These are phyloP conservation scores for Dasypogon diadema DNA, from an alignment of 2,888 invertebrate genomes.

Conservation along the genomic window DNA sequence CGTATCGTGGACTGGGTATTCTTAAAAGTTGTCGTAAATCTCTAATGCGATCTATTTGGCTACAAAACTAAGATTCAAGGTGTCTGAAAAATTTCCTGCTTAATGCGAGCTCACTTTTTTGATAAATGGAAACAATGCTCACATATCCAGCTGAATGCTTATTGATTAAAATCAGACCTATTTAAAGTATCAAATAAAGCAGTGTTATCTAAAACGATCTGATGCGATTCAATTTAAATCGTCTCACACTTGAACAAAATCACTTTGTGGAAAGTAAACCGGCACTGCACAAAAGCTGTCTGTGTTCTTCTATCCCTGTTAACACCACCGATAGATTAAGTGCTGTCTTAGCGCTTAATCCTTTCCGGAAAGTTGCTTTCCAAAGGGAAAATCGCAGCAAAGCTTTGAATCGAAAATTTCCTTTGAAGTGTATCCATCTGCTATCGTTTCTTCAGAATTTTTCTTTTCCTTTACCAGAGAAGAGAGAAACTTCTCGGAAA, in stretches of 20 bases:
- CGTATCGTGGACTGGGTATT: no score
- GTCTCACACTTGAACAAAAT: slow-evolving; percentile 43
- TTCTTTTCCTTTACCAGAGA: not conserved
- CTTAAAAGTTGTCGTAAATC: no score
- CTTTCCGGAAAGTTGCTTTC: slow-evolving; percentile 48
- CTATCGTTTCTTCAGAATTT: slow-evolving; percentile 23
- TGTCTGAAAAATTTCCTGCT: no score
- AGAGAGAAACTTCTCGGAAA: slow-evolving; percentile 19
- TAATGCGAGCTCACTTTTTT: no score
- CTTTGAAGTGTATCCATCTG: slow-evolving; percentile 48
- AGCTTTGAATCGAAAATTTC: slow-evolving; percentile 36
- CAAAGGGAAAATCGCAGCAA: slow-evolving; percentile 42
- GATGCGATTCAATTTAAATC: slow-evolving; percentile 39
- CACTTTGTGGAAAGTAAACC: slow-evolving; percentile 36
- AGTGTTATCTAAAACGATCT: slow-evolving; percentile 20
- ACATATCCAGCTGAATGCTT: no score
- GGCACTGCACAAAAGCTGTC: not conserved
- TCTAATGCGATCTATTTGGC: no score
- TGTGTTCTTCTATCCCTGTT: slow-evolving; percentile 28
- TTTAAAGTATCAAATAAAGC: slow-evolving; percentile 1
- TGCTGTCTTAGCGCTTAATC: slow-evolving; percentile 49
- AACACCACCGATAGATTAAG: slow-evolving; percentile 46
- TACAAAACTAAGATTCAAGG: no score
- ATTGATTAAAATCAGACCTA: no score
- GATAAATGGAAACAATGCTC: no score